Evolutionary conservation across 1,140 invertebrate species (phyloP).

Genomic region (Holcopasites calliopsidis): DNA sequence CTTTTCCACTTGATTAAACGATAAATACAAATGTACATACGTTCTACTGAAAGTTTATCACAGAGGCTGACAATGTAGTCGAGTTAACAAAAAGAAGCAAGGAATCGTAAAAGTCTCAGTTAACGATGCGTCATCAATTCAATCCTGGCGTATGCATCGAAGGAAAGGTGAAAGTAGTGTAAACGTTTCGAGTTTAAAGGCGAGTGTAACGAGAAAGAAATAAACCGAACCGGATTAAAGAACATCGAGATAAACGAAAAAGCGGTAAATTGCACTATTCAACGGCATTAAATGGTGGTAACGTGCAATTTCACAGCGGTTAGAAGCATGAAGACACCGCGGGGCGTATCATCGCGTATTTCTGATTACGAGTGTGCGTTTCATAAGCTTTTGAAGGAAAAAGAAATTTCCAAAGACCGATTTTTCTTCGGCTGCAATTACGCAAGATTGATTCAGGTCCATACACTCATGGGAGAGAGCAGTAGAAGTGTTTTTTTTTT

Average conservation of each 20-base stretch:
- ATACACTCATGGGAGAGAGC: constrained; percentile 29
- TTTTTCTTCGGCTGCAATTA: constrained; percentile 32
- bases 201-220: not conserved
- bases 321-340: not conserved
- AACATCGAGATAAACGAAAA: not conserved
- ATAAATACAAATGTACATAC: too few species aligned
- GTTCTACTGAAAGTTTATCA: too few species aligned
- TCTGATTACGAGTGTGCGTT: not conserved
- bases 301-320: not conserved
- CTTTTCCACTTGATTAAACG: too few species aligned
- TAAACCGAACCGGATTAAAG: not conserved
- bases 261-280: not conserved
- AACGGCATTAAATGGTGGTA: not conserved
- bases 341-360: not conserved
- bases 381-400: constrained; percentile 35
- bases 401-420: not conserved
- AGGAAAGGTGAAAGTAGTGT: not conserved
- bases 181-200: not conserved
- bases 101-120: too few species aligned
- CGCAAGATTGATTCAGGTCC: constrained; percentile 39
- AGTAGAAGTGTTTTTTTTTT: too few species aligned
- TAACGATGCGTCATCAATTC: too few species aligned
- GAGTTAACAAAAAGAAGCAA: too few species aligned
- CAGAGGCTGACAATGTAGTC: too few species aligned
- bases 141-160: too few species aligned